phyloP scores from a whole-genome alignment of 2,888 invertebrate species.

The Tenthredo distinguenda region DNA sequence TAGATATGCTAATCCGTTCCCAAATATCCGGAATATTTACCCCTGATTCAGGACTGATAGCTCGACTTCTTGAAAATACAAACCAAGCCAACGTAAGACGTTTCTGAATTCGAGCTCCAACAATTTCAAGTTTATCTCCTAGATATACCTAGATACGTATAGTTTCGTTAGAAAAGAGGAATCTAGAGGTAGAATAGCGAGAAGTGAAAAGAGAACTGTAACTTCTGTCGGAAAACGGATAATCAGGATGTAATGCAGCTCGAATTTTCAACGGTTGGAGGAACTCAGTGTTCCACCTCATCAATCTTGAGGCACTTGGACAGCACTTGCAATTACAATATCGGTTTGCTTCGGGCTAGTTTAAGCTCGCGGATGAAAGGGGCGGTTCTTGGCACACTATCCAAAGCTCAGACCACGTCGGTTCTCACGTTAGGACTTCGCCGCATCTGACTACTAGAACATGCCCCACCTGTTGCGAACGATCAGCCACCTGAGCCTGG shows the following conservation, averaged over 20 bases:
- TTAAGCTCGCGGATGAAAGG: constrained; percentile 73
- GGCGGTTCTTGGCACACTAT: constrained; percentile 74
- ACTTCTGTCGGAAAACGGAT: neutral
- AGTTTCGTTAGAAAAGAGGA: neutral
- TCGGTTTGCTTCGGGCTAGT: constrained; percentile 75
- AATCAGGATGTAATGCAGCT: constrained; percentile 65
- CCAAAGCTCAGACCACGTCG: constrained; percentile 60
- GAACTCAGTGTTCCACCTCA: constrained; percentile 74
- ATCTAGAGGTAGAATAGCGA: neutral
- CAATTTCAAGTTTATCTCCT: neutral
- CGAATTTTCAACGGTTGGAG: constrained; percentile 71
- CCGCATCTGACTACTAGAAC: constrained; percentile 69
- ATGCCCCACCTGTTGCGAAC: constrained; percentile 75
- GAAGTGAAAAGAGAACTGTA: neutral
- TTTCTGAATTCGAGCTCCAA: neutral
- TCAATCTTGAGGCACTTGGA: constrained; percentile 76
- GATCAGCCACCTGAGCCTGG: constrained; percentile 73
- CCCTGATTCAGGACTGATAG: neutral
- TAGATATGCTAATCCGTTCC: constrained; percentile 25
- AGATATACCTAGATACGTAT: neutral
- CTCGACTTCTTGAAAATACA: neutral
- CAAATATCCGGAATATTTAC: constrained; percentile 29
- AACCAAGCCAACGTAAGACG: neutral
- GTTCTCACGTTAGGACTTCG: constrained; percentile 60
- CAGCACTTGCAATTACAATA: constrained; percentile 76